phyloP scores from a whole-genome alignment of 1,140 invertebrate genomes.

The Drosophila santomea region DNA sequence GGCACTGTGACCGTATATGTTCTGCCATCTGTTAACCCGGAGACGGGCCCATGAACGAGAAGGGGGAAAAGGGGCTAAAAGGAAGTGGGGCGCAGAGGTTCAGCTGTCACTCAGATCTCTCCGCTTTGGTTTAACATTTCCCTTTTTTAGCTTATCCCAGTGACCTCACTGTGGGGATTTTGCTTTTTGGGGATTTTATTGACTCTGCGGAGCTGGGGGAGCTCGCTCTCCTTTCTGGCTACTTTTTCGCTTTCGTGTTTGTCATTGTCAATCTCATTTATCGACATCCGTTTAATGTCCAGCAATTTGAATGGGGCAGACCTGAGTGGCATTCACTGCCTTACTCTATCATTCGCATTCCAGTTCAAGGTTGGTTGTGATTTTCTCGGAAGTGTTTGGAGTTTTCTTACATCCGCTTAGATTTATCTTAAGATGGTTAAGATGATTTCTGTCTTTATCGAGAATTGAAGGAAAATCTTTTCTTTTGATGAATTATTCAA shows the following conservation, averaged over 20 bases:
- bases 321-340: constrained; percentile 44
- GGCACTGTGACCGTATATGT: constrained; percentile 72
- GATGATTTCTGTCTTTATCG: constrained; percentile 19
- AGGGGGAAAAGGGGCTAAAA: neutral
- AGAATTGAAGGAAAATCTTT: neutral
- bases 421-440: constrained; percentile 25
- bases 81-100: constrained; percentile 15
- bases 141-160: constrained; percentile 51
- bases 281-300: constrained; percentile 76
- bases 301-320: constrained; percentile 66
- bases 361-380: constrained; percentile 51
- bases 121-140: constrained; percentile 69
- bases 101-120: constrained; percentile 49
- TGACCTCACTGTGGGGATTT: constrained; percentile 72
- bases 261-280: constrained; percentile 83
- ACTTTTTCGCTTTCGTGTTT: constrained; percentile 78
- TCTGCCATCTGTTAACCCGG: constrained; percentile 78
- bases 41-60: neutral
- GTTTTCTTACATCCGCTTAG: constrained; percentile 33
- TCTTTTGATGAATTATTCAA: neutral
- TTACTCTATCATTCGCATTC: constrained; percentile 41
- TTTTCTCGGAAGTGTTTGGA: neutral
- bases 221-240: constrained; percentile 52
- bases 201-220: constrained; percentile 43
- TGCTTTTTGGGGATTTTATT: constrained; percentile 65